These are phyloP conservation scores for Linyphia triangularis DNA, from an alignment of 2,888 invertebrate species.

Conservation along the genomic window DNA sequence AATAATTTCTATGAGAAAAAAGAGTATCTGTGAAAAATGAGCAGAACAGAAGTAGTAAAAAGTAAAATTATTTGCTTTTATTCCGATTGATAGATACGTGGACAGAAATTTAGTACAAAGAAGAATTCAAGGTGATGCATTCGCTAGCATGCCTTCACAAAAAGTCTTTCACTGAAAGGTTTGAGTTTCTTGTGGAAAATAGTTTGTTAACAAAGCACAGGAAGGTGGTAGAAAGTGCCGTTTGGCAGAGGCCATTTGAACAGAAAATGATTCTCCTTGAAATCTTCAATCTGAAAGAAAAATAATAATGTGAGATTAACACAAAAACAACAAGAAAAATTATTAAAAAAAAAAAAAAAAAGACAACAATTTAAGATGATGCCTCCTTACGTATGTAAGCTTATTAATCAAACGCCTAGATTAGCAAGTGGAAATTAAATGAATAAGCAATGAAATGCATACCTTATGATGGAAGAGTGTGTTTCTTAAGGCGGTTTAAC, in stretches of 20 bases:
- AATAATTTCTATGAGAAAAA: not conserved
- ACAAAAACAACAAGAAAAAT: not conserved
- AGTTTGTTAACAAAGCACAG: not conserved
- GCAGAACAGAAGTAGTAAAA: conserved; percentile 57
- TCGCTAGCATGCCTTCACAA: conserved; percentile 11
- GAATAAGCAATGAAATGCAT: not conserved
- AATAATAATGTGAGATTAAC: not conserved
- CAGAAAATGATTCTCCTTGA: conserved; percentile 66
- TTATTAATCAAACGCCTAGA: too few species aligned
- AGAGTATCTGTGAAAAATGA: not conserved
- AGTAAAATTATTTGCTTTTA: conserved; percentile 68
- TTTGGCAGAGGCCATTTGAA: conserved; percentile 1
- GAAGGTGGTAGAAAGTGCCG: not conserved
- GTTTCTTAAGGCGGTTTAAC: conserved; percentile 27
- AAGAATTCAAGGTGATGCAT: conserved; percentile 60
- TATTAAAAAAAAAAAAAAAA: not conserved
- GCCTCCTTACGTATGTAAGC: too few species aligned
- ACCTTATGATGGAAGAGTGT: not conserved
- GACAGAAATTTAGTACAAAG: conserved; percentile 60
- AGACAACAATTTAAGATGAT: too few species aligned
- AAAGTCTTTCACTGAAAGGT: conserved; percentile 23
- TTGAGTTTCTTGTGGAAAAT: not conserved
- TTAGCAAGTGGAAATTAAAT: not conserved
- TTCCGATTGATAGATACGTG: conserved; percentile 49
- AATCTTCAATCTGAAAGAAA: conserved; percentile 56